Conservation (phyloP, 2,113 vertebrate species). For the Chlorodrepanis virens region DNA sequence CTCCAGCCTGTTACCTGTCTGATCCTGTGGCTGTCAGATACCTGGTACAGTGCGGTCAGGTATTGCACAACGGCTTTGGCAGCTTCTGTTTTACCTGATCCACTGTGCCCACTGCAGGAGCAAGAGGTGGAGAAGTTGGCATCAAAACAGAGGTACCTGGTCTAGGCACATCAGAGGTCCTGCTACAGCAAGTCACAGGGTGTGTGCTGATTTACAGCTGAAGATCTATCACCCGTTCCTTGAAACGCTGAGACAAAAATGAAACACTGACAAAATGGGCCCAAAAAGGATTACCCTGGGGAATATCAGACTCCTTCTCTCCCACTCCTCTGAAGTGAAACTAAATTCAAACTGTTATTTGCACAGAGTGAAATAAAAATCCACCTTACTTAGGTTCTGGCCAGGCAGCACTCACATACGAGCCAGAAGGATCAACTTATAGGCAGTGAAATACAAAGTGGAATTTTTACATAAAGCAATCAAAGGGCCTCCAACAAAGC, state of each 20-base stretch:
- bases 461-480: neutral
- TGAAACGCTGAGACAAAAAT: neutral
- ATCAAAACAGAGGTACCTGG: neutral
- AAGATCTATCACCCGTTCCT: neutral
- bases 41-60: slow-evolving; percentile 78
- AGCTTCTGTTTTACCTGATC: slow-evolving; percentile 91
- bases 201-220: neutral
- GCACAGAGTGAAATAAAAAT: neutral
- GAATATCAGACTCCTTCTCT: neutral
- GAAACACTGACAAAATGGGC: neutral
- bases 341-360: neutral
- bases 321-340: neutral
- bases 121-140: neutral
- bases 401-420: neutral
- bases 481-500: neutral
- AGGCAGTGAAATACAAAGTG: neutral
- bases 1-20: slow-evolving; percentile 74
- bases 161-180: neutral
- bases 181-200: neutral
- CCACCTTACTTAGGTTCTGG: neutral
- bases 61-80: slow-evolving; percentile 82
- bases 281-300: neutral
- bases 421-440: neutral
- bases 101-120: slow-evolving; percentile 83
- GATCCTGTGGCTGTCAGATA: slow-evolving; percentile 35